Evolutionary conservation across 2,888 invertebrate genomes (phyloP).

Genomic region (Drosophila anomalata): DNA sequence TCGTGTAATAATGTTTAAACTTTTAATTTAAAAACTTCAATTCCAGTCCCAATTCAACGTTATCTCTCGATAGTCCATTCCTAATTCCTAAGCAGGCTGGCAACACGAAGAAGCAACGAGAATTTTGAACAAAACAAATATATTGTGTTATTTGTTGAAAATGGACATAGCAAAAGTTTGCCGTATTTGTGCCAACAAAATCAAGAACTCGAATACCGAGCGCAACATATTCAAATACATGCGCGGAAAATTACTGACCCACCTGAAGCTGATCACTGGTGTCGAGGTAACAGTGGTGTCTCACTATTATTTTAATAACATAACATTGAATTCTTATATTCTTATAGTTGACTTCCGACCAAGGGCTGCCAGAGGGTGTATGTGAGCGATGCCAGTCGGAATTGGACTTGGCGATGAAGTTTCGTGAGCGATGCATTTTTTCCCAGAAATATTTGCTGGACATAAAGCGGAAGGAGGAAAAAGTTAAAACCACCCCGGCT

Average conservation of each 20-base stretch:
- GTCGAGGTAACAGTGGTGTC: conserved; percentile 51
- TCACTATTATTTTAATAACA: background rate
- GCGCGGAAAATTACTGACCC: conserved; percentile 48
- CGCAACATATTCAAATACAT: conserved; percentile 51
- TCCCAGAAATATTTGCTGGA: conserved; percentile 60
- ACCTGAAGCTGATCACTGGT: conserved; percentile 62
- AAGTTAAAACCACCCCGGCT: background rate
- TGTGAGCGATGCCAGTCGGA: conserved; percentile 64
- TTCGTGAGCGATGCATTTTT: conserved; percentile 69
- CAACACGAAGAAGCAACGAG: background rate
- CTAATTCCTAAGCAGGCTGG: background rate
- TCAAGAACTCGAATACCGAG: conserved; percentile 57
- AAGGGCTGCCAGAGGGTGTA: conserved; percentile 52
- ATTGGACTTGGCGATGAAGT: conserved; percentile 65
- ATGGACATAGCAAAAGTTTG: conserved; percentile 51
- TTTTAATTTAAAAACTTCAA: too few species aligned
- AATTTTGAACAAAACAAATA: background rate
- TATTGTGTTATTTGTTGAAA: background rate
- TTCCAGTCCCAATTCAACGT: background rate
- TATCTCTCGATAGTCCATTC: background rate
- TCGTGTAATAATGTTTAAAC: too few species aligned
- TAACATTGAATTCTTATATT: background rate
- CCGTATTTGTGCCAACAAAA: conserved; percentile 67
- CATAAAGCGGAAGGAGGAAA: conserved; percentile 25
- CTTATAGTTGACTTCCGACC: conserved; percentile 38